phyloP scores from a whole-genome alignment of 2,888 invertebrate genomes.

The Desoria tigrina region DNA sequence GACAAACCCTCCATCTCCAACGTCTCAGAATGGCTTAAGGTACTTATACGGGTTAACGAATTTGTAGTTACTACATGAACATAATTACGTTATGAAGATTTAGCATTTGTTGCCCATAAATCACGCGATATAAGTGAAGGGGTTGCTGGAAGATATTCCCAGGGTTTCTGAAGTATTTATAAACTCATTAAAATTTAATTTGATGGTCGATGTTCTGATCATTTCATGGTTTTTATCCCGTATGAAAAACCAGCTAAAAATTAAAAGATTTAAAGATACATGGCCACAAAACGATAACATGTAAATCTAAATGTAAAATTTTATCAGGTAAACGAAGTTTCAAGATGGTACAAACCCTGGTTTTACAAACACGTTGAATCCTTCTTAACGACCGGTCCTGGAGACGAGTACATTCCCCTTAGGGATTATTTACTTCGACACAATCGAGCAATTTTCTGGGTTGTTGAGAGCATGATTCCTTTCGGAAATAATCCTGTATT shows the following conservation, averaged over 20 bases:
- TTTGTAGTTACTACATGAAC: neutral
- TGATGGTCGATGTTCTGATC: too few species aligned
- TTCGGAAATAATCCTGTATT: conserved; percentile 69
- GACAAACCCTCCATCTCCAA: conserved; percentile 60
- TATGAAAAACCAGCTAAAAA: too few species aligned
- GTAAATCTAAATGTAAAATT: neutral
- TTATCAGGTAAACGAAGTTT: conserved; percentile 61
- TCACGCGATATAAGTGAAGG: too few species aligned
- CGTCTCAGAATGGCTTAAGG: conserved; percentile 43
- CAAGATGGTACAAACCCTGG: conserved; percentile 72
- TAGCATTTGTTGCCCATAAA: too few species aligned
- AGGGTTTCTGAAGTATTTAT: too few species aligned
- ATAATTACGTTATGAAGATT: too few species aligned
- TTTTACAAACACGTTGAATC: conserved; percentile 69
- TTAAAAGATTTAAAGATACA: too few species aligned
- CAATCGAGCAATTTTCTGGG: conserved; percentile 72
- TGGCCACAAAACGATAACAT: too few species aligned
- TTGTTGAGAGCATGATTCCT: conserved; percentile 70
- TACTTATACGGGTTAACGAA: conserved; percentile 15
- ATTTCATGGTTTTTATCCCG: too few species aligned
- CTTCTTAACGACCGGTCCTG: conserved; percentile 60
- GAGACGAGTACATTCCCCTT: conserved; percentile 64
- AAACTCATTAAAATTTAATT: too few species aligned
- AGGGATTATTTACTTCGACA: conserved; percentile 68
- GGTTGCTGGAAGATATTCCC: too few species aligned